Base-by-base conservation (phyloP, 2,797 vertebrate species). In the Gorsachius magnificus region DNA sequence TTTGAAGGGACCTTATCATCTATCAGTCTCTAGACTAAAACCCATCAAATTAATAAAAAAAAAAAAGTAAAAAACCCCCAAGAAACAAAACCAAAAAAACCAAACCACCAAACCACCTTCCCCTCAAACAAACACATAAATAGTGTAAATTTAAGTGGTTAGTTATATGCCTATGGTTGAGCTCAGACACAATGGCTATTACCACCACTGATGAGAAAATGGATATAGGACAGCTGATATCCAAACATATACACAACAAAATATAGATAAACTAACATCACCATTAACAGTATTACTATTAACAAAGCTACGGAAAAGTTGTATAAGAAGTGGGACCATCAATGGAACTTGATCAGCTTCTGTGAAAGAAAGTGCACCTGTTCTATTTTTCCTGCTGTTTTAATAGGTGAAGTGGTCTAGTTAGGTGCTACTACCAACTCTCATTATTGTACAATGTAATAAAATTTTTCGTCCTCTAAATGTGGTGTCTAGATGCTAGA, bases 41-140 rank as follows among this genome's bases (percentile, higher is more conserved):
- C 11, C 18, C 9, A 20, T 11, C 1, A 38, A 20, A 10, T 4
- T 6, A 38, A 38, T n/a, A 7, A 33, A 41, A 38, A 15, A 6
- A 33, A 41, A 46, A 15, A 38, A 28, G 1, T 13, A 24, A 61
- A 46, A 70, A 13, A 3, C 0, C 1, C 7, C 46, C 9, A 21
- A 28, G 7, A n/a, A 58, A 25, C 7, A 21, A 50, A 72, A 43
- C 43, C 38, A 38, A 21, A 0, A 31, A 13, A 58, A 24, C 7
- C 38, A 38, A 38, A 38, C 38, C 38, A 41, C 41, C 41, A 43
- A 43, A 43, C 46, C 3, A 35, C 6, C 2, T 12, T 41, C 6
- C 6, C 12, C 22, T 65, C 31, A 88, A 87, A 64, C 6, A 48
- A 60, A 28, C 14, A 63, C 9, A 50, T 25, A 56, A n/a, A 28